Conservation (phyloP, 1,140 invertebrate genomes). For the Anoplophora glabripennis region DNA sequence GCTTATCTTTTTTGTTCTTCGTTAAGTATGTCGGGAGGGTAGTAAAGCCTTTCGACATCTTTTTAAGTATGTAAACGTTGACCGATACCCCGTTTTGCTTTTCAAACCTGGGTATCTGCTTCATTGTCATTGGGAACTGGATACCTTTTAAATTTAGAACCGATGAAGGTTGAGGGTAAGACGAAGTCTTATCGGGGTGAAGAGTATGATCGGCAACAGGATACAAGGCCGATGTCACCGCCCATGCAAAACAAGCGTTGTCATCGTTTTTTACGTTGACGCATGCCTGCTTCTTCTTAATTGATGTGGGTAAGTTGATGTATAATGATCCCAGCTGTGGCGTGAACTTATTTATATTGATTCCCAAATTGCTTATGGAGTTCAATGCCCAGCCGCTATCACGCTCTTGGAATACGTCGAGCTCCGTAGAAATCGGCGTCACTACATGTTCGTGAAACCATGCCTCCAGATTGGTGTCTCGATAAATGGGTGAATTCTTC, state of each 20-base stretch:
- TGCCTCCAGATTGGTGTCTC: too few species aligned
- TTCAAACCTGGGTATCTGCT: conserved; percentile 46
- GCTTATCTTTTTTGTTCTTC: conserved; percentile 29
- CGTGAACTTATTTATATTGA: conserved; percentile 33
- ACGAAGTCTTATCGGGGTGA: conserved; percentile 31
- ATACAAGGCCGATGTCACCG: conserved; percentile 41
- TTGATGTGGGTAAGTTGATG: too few species aligned
- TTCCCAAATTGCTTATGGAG: conserved; percentile 11
- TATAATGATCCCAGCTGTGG: conserved; percentile 36
- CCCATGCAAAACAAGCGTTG: conserved; percentile 44
- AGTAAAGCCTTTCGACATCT: conserved; percentile 21
- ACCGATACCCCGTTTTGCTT: conserved; percentile 44
- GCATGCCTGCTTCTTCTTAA: conserved; percentile 39
- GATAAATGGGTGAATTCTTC: too few species aligned
- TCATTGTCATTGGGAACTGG: conserved; percentile 46
- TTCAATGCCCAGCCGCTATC: conserved; percentile 22
- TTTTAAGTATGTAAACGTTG: conserved; percentile 37
- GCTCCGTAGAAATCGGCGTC: too few species aligned
- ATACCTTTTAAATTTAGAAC: conserved; percentile 45
- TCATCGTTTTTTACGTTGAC: conserved; percentile 49
- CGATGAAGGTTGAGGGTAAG: conserved; percentile 39
- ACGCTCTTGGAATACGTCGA: conserved; percentile 22
- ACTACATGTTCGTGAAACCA: too few species aligned
- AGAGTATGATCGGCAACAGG: conserved; percentile 24
- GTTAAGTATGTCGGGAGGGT: conserved; percentile 42